phyloP scores from a whole-genome alignment of 2,888 invertebrate species.

The Epinotia brunnichana region DNA sequence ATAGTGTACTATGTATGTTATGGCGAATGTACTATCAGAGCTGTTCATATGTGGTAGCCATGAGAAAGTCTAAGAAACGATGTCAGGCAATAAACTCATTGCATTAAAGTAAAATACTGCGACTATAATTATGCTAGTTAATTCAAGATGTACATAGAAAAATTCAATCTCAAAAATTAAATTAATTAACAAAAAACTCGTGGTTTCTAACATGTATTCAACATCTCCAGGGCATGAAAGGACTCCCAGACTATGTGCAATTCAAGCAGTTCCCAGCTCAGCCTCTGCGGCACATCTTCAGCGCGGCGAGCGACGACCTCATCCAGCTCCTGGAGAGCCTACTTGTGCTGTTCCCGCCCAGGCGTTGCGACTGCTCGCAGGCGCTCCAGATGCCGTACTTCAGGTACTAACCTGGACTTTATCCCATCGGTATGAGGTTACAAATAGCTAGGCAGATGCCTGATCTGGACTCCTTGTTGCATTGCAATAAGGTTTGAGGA shows the following conservation, averaged over 20 bases:
- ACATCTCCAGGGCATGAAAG: constrained; percentile 84
- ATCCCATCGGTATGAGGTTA: not conserved
- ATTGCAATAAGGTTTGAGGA: too few relatives aligned
- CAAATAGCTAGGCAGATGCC: not conserved
- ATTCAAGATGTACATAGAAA: too few relatives aligned
- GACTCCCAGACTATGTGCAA: constrained; percentile 94
- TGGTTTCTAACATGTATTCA: not conserved
- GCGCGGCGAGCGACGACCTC: constrained; percentile 96
- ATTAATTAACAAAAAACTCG: not conserved
- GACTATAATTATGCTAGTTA: too few relatives aligned
- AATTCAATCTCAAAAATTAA: not conserved
- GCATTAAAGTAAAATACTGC: too few relatives aligned
- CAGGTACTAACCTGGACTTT: constrained; percentile 69
- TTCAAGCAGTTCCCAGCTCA: constrained; percentile 94
- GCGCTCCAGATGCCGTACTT: constrained; percentile 96
- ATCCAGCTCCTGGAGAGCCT: constrained; percentile 90
- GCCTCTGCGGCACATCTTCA: constrained; percentile 95
- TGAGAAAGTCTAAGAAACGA: too few relatives aligned
- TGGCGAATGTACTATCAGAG: too few relatives aligned
- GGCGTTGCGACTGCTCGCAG: constrained; percentile 91
- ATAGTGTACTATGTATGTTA: too few relatives aligned
- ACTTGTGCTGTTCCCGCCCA: constrained; percentile 91
- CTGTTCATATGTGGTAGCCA: too few relatives aligned
- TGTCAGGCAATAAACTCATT: too few relatives aligned
- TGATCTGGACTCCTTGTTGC: not conserved